Evolutionary conservation across 2,797 vertebrate genomes (phyloP).

Genomic region (Typhlichthys eigenmanni): DNA sequence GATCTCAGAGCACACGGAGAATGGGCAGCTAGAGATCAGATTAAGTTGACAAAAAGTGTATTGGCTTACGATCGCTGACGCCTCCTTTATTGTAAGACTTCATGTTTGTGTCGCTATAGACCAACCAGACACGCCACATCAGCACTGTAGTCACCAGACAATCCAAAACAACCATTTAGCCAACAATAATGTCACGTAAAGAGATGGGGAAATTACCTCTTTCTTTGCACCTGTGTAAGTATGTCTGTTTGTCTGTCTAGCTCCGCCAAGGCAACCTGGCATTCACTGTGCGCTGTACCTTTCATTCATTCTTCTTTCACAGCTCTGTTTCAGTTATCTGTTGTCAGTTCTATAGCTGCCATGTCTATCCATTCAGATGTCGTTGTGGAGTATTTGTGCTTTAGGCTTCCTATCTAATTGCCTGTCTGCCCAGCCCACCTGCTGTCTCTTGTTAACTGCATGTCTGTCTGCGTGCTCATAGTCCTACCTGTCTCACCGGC

Average conservation of each 20-base stretch:
- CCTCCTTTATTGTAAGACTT: too few species aligned
- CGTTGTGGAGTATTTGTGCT: slow-evolving; percentile 8
- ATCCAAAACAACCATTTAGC: slow-evolving; percentile 8
- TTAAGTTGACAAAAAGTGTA: too few species aligned
- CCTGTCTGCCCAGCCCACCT: slow-evolving; percentile 1
- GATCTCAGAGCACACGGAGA: too few species aligned
- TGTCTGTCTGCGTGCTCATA: too few species aligned
- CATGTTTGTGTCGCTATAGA: neutral
- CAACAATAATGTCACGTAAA: neutral
- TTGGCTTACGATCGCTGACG: too few species aligned
- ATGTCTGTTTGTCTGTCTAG: slow-evolving; percentile 18
- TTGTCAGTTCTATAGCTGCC: too few species aligned
- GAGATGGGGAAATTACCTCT: slow-evolving; percentile 19
- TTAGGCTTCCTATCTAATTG: slow-evolving; percentile 10
- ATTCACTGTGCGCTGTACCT: slow-evolving; percentile 17
- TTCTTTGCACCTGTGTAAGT: slow-evolving; percentile 19
- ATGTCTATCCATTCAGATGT: slow-evolving; percentile 18
- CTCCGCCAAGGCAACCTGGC: slow-evolving; percentile 24
- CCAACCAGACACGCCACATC: neutral
- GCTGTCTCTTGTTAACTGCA: neutral
- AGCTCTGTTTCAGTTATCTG: neutral
- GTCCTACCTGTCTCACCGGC: too few species aligned
- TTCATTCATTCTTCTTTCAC: slow-evolving; percentile 28
- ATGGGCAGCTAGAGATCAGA: too few species aligned
- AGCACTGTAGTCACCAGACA: neutral